Conservation (phyloP, 2,797 vertebrate species). For the Heterohyrax brucei region DNA sequence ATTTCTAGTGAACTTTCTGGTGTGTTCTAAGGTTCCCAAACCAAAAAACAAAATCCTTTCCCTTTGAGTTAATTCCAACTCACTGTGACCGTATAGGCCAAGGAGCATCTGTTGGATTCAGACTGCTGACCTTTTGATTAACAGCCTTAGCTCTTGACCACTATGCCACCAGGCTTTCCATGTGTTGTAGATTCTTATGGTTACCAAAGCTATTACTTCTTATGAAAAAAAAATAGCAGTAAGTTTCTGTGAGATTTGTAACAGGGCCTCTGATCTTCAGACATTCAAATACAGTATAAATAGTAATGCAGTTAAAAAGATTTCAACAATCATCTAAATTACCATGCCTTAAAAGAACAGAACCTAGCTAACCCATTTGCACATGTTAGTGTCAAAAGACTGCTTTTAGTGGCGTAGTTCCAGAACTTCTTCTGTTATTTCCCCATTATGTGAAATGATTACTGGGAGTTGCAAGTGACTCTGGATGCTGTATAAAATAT, state of each 20-base stretch:
- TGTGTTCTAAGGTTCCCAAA: constrained; percentile 36
- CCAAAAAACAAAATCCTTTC: too few species aligned
- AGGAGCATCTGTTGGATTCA: too few species aligned
- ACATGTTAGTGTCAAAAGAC: constrained; percentile 77
- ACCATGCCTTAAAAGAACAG: constrained; percentile 67
- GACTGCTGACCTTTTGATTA: too few species aligned
- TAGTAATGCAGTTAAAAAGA: constrained; percentile 74
- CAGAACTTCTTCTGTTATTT: constrained; percentile 76
- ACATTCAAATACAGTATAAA: constrained; percentile 75
- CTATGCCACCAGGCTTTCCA: too few species aligned
- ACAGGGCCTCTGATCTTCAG: constrained; percentile 70
- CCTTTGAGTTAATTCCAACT: too few species aligned
- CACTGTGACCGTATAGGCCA: too few species aligned
- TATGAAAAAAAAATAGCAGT: constrained; percentile 78
- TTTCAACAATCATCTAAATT: constrained; percentile 80
- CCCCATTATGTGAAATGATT: constrained; percentile 77
- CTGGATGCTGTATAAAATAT: constrained; percentile 73
- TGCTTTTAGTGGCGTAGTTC: constrained; percentile 78
- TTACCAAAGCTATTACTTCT: constrained; percentile 61
- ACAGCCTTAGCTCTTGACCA: too few species aligned
- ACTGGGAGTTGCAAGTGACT: constrained; percentile 63
- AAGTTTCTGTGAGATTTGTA: constrained; percentile 75
- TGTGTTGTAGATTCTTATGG: constrained; percentile 66
- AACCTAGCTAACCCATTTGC: constrained; percentile 74
- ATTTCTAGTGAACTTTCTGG: constrained; percentile 51